A percentile compares a stretch with the other conserved stretches of the same genome.
These are phyloP conservation scores for Papilio dardanus DNA, from an alignment of 1,140 invertebrate genomes.

Conservation along the genomic window DNA sequence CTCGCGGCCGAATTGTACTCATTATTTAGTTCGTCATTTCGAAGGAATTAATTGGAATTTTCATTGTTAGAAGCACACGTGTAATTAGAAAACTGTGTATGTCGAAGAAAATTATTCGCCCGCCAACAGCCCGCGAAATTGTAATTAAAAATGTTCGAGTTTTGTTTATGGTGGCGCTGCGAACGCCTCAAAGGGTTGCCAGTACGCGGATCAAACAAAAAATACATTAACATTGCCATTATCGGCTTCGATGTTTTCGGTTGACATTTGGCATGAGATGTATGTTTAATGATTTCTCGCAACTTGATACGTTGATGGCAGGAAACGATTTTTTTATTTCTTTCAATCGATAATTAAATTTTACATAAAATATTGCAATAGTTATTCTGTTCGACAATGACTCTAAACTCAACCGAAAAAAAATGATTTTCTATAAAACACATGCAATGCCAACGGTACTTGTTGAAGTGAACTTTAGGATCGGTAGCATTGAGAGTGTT, in stretches of 20 bases:
- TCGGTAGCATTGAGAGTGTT: too few species aligned
- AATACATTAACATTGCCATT: conserved; percentile 6
- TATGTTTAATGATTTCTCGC: conserved; percentile 18
- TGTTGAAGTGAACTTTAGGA: too few species aligned
- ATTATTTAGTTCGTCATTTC: conserved; percentile 71
- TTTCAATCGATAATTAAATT: background rate
- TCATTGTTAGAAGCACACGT: conserved; percentile 76
- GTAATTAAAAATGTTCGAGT: conserved; percentile 60
- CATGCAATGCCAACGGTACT: too few species aligned
- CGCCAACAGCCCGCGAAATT: conserved; percentile 48
- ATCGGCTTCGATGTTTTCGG: conserved; percentile 10
- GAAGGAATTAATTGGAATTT: conserved; percentile 78
- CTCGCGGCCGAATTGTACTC: conserved; percentile 41
- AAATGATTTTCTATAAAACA: too few species aligned
- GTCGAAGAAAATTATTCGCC: conserved; percentile 63
- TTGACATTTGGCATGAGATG: conserved; percentile 15
- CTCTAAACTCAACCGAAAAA: too few species aligned
- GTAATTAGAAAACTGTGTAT: conserved; percentile 73
- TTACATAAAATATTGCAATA: background rate
- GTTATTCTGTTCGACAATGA: background rate
- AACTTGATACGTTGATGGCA: background rate
- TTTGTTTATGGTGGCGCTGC: conserved; percentile 45
- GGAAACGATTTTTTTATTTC: background rate
- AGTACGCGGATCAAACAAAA: conserved; percentile 3
- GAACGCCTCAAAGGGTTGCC: conserved; percentile 1